Base-by-base conservation (phyloP, 2,888 invertebrate species). In the Stenotaenia linearis region DNA sequence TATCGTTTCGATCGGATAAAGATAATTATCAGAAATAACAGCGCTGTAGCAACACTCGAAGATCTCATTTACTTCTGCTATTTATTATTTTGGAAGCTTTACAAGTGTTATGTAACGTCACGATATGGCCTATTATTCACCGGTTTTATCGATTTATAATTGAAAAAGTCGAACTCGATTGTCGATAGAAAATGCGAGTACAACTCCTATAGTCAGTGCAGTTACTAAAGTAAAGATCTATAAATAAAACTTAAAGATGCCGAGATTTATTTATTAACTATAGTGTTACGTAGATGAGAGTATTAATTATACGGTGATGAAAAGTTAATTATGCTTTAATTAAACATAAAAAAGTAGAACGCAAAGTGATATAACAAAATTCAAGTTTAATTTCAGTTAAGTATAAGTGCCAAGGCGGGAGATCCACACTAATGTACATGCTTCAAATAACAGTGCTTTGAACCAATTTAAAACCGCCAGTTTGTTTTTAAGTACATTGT, bases 381-480 rank as follows among this genome's bases (percentile, higher is more conserved):
- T 69, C 69, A 69, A 28, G 28, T 69, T 69, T 69, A 69, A 69
- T 69, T 69, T 69, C 69, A 69, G 28, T 25, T 69, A 28, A 69
- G 28, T 25, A 28, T n/a, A 28, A 69, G 69, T 69, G 69, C 69
- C 69, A 69, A 69, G 69, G 69, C 69, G 69, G 69, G 69, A 69
- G 69, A 69, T 69, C 69, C 69, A 69, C 25, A 69, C 69, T 28
- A 69, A 69, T 69, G 69, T 69, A 69, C 69, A 69, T 69, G 69
- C 69, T 69, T 69, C 28, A 69, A 69, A 69, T 69, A 69, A 69
- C 69, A 69, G 69, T 69, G 69, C 69, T 69, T 69, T 28, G 69
- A 69, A 69, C 69, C 69, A 69, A 69, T 28, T 69, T 69, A 69
- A 69, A 69, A 25, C 69, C n/a, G n/a, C n/a, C n/a, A n/a, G 69